These are phyloP conservation scores for Lagria hirta DNA, from an alignment of 2,888 invertebrate genomes.

Conservation along the genomic window DNA sequence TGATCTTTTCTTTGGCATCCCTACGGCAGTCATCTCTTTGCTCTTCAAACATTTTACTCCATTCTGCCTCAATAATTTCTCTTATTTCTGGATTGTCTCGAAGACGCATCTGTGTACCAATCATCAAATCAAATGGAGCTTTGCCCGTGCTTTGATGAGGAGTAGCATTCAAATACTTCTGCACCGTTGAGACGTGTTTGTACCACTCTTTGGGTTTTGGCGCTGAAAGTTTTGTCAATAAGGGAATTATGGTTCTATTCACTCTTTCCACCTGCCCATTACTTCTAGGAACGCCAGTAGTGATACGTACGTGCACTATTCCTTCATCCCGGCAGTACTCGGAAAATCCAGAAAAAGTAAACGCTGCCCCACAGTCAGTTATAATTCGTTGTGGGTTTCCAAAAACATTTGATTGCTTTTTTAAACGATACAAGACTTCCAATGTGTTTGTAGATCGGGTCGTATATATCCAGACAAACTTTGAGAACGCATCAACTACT, in stretches of 20 bases:
- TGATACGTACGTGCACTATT: constrained; percentile 41
- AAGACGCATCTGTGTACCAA: constrained; percentile 32
- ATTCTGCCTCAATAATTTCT: constrained; percentile 30
- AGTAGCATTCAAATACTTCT: constrained; percentile 29
- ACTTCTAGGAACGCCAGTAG: constrained; percentile 42
- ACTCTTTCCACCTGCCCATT: constrained; percentile 48
- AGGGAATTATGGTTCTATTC: constrained; percentile 38
- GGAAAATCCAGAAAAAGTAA: constrained; percentile 42
- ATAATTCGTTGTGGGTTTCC: too few species aligned
- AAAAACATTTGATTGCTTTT: too few species aligned
- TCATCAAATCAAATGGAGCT: constrained; percentile 33
- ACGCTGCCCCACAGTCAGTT: too few species aligned
- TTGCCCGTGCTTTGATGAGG: constrained; percentile 29
- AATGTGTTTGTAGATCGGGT: constrained; percentile 37
- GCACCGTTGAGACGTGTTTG: constrained; percentile 20
- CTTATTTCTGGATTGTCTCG: constrained; percentile 28
- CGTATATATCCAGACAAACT: constrained; percentile 43
- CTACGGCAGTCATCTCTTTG: too few species aligned
- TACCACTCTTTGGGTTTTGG: constrained; percentile 43
- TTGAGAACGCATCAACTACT: constrained; percentile 42
- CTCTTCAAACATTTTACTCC: constrained; percentile 24
- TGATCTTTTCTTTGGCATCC: constrained; percentile 22
- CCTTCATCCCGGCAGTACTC: constrained; percentile 43
- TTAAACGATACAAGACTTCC: too few species aligned
- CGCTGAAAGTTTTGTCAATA: constrained; percentile 43